phyloP scores from a whole-genome alignment of 2,888 invertebrate genomes.

The Microctonus hyperodae region DNA sequence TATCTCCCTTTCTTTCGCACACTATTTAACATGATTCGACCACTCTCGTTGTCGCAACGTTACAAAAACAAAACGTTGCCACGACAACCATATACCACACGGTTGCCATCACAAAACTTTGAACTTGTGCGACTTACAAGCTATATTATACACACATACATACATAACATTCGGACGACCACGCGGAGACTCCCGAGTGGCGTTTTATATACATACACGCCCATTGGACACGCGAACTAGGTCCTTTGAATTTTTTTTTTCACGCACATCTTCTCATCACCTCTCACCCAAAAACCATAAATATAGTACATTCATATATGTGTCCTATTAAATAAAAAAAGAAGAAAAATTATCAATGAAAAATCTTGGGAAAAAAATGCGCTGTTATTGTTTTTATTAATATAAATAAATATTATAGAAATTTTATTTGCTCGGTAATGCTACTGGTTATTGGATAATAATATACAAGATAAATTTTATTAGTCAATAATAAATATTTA shows the following conservation, averaged over 20 bases:
- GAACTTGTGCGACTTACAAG: constrained; percentile 52
- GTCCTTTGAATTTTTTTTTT: not conserved
- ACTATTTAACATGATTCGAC: constrained; percentile 29
- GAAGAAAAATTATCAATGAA: not conserved
- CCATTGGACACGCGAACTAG: constrained; percentile 13
- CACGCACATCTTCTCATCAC: not conserved
- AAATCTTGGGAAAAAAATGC: too few relatives aligned
- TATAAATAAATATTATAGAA: too few relatives aligned
- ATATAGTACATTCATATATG: too few relatives aligned
- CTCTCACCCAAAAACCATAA: not conserved
- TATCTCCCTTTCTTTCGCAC: constrained; percentile 20
- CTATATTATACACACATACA: too few relatives aligned
- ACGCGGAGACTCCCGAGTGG: constrained; percentile 28
- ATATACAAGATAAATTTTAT: not conserved
- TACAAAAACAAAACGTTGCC: constrained; percentile 62
- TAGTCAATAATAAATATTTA: not conserved
- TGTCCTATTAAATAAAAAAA: not conserved
- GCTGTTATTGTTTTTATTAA: too few relatives aligned
- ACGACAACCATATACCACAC: constrained; percentile 49
- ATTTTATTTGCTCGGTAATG: not conserved
- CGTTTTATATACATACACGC: not conserved
- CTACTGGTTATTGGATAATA: not conserved
- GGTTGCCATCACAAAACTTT: constrained; percentile 62
- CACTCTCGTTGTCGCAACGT: constrained; percentile 41
- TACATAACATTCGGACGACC: constrained; percentile 35